Percentiles rank a stretch among this genome's conserved stretches.
Evolutionary conservation across 2,797 vertebrate species (phyloP).

Genomic region (Leucoraja ocellata): DNA sequence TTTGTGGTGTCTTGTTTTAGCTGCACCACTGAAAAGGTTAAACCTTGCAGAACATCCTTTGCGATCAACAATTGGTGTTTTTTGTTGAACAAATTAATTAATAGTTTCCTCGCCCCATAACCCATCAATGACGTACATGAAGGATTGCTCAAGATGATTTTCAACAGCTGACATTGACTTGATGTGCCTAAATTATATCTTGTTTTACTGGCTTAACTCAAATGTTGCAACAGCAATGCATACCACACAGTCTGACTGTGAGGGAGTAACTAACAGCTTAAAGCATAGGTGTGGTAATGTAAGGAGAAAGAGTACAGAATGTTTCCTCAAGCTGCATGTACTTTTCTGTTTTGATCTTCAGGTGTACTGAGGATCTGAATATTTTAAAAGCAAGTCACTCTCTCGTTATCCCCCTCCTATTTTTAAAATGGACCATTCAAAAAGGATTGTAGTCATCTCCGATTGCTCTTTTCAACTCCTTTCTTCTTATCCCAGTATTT

Average conservation of each 20-base stretch:
- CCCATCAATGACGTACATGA: neutral
- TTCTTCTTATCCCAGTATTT: neutral
- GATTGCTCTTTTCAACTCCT: neutral
- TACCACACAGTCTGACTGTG: neutral
- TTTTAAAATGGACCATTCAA: slow-evolving; percentile 2
- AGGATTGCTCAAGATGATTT: neutral
- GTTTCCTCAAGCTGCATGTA: neutral
- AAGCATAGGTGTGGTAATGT: slow-evolving; percentile 24
- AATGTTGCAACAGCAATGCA: slow-evolving; percentile 12
- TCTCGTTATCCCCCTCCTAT: neutral
- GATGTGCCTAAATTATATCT: slow-evolving; percentile 30
- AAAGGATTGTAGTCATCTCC: neutral
- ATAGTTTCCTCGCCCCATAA: slow-evolving; percentile 17
- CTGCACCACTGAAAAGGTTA: neutral
- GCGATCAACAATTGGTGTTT: neutral
- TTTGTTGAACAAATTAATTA: slow-evolving; percentile 32
- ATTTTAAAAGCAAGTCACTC: neutral
- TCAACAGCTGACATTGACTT: slow-evolving; percentile 28
- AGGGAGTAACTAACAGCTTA: slow-evolving; percentile 4
- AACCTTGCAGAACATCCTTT: neutral
- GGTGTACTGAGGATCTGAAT: neutral
- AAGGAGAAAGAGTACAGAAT: neutral
- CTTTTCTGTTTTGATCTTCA: neutral
- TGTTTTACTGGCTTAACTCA: neutral
- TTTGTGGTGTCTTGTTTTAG: neutral